Percentiles rank a stretch among this genome's conserved stretches.
phyloP scores from a whole-genome alignment of 2,888 invertebrate species.

The Drosophila tanythrix region DNA sequence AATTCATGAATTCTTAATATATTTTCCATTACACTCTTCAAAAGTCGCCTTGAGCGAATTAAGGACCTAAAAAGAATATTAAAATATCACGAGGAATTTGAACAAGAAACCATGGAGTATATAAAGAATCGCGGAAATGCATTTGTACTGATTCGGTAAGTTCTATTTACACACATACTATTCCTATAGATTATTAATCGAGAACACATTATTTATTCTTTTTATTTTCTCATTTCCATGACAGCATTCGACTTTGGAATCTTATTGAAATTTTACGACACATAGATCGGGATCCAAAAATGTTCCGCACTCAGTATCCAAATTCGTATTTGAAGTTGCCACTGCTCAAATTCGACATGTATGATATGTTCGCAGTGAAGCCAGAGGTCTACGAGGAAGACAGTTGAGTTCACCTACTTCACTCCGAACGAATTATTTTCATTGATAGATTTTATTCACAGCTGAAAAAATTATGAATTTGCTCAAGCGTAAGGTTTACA shows the following conservation, averaged over 20 bases:
- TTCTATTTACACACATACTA: no score
- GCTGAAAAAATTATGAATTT: slow-evolving; percentile 69
- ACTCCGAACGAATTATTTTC: neutral
- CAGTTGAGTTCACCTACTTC: slow-evolving; percentile 57
- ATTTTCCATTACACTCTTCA: neutral
- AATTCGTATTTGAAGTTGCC: slow-evolving; percentile 81
- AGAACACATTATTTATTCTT: neutral
- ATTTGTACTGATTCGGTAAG: slow-evolving; percentile 77
- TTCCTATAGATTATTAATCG: neutral
- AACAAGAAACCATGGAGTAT: slow-evolving; percentile 52
- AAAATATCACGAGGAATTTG: slow-evolving; percentile 48
- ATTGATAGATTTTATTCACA: slow-evolving; percentile 24
- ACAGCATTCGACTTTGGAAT: slow-evolving; percentile 78
- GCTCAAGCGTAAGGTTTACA: slow-evolving; percentile 70
- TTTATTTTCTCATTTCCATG: neutral
- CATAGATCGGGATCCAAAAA: slow-evolving; percentile 65
- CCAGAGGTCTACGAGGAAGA: slow-evolving; percentile 78
- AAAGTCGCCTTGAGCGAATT: slow-evolving; percentile 76
- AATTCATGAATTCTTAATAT: neutral
- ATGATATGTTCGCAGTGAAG: slow-evolving; percentile 67
- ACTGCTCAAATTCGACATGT: slow-evolving; percentile 81
- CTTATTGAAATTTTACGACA: slow-evolving; percentile 76
- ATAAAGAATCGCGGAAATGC: slow-evolving; percentile 72
- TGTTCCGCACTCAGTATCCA: slow-evolving; percentile 66
- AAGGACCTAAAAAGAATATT: slow-evolving; percentile 59